Base-by-base conservation (phyloP, 2,113 vertebrate genomes). In the Tichodroma muraria region DNA sequence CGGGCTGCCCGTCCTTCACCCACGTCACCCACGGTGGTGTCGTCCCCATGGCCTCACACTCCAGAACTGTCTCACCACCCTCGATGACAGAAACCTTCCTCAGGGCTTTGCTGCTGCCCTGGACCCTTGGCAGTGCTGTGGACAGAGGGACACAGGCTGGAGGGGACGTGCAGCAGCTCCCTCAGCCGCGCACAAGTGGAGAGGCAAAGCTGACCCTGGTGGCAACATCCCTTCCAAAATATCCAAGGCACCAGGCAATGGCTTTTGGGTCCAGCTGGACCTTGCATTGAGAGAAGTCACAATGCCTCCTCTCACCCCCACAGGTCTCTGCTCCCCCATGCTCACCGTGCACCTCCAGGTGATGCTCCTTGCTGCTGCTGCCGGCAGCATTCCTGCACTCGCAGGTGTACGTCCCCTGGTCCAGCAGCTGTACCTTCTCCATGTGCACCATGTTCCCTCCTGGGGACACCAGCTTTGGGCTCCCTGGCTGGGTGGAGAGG, bases 331-430 rank as follows among this genome's bases (percentile, higher is more conserved):
- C 45, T 7, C 0, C 61, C 65, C n/a, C 31, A 3, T 0, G 53
- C 97, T 98, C 86, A 98, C 98, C 97, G 0, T 96, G 91, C 78
- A 98, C 97, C 94, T 97, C 95, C 93, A 98, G 94, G 44, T 0
- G 90, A 73, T 97, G 97, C 45, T 97, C 95, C 82, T 93, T 96
- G 81, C 90, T 95, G 92, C 95, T 97, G 56, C 49, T 97, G 25
- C 98, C 98, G 0, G 94, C 98, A 3, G 72, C 38, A 2, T 98
- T 98, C 82, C 85, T 96, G 92, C 98, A 98, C 68, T 96, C 89
- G 0, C 98, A 98, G 50, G 49, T 95, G 70, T 98, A 98, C 0
- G 31, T 96, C 3, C 98, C 98, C 44, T 84, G 57, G 44, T 98
- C 97, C 45, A 47, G 81, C 6, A 44, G 83, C 93, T 4, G 89